Evolutionary conservation across 2,113 vertebrate genomes (phyloP), one percentile per base, ranked within the genome.

Genomic region (Megaceryle maxima): DNA sequence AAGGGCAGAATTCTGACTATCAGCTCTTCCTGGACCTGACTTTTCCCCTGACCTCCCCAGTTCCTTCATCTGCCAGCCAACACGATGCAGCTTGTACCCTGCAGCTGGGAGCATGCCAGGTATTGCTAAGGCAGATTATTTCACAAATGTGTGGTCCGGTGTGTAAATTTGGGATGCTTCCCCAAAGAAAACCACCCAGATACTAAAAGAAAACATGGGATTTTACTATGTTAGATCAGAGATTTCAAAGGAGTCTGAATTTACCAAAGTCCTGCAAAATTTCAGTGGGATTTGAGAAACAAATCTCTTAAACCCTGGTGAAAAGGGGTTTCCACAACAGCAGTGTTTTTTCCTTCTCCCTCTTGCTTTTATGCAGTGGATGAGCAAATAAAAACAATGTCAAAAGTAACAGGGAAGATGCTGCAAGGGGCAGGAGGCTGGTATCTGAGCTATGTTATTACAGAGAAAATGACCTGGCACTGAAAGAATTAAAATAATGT

Each of bases 401-500:
- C 9, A 57, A 41, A 78, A 68, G n/a, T 44, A 64, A n/a, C 3
- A 11, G 63, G 68, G 51, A 81, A 44, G 92, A 37, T 37, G 83
- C 63, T 87, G 83, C 67, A 16, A 83, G 92, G 90, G 56, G 72
- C 6, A 17, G 86, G 88, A 89, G 64, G 33, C 64, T 24, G 57
- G 39, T 72, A 74, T 37, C 92, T 86, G 51, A 87, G 81, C 94
- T 6, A 16, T 79, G 85, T 88, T 57, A 87, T 83, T 94, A 90
- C 94, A 95, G 88, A 92, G 93, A 87, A 90, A 93, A 96, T 91
- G 96, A 97, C 94, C 94, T 68, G 16, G 87, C 77, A 64, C 75
- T 26, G 68, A 82, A 97, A 95, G 97, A 98, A 98, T 96, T 83
- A 92, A 88, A 98, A 94, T 97, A 98, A 98, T 97, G 97, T 94